phyloP scores from a whole-genome alignment of 2,797 vertebrate species.

The Florisuga fusca region DNA sequence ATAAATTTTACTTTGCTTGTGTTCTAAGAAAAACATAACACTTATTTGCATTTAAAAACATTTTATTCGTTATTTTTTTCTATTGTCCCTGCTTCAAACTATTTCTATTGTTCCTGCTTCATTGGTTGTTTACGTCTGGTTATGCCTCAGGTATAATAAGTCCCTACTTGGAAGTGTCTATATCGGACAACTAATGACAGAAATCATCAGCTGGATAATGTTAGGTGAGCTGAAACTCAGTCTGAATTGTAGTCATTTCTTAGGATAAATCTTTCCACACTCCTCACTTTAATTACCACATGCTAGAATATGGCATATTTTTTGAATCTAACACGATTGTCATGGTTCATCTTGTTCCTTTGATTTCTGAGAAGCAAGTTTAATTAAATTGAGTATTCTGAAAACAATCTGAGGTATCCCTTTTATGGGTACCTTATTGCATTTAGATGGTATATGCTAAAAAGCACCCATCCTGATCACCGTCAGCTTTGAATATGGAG shows the following conservation, averaged over 20 bases:
- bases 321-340: neutral
- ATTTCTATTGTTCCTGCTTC: neutral
- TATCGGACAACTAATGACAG: neutral
- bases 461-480: neutral
- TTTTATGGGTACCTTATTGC: neutral
- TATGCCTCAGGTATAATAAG: neutral
- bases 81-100: neutral
- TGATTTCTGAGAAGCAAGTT: neutral
- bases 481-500: neutral
- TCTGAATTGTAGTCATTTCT: neutral
- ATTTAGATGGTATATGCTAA: neutral
- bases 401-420: neutral
- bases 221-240: neutral
- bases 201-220: neutral
- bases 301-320: neutral
- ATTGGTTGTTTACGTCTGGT: neutral
- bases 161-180: neutral
- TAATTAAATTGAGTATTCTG: neutral
- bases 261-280: neutral
- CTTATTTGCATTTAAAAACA: neutral
- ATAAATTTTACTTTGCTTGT: neutral
- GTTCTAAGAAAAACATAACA: neutral
- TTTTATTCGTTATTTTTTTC: neutral
- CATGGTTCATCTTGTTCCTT: neutral
- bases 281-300: neutral